phyloP scores from a whole-genome alignment of 1,140 invertebrate species.

The Drosophila kepulauana region DNA sequence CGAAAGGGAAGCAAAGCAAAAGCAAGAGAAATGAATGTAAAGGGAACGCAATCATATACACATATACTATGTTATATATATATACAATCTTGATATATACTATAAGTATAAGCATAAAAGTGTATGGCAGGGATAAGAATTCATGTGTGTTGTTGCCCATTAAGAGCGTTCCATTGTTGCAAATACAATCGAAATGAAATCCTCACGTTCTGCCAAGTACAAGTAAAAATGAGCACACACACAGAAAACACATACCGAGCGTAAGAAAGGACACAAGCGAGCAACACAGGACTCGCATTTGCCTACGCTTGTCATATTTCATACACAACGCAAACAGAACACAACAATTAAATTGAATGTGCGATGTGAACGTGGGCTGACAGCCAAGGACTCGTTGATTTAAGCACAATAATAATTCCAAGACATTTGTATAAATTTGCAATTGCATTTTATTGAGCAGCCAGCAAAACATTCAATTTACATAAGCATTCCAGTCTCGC shows the following conservation, averaged over 20 bases:
- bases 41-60: conserved; percentile 11
- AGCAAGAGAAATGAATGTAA: neutral
- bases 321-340: conserved; percentile 50
- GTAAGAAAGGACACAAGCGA: conserved; percentile 42
- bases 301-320: conserved; percentile 67
- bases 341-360: conserved; percentile 78
- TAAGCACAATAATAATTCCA: conserved; percentile 71
- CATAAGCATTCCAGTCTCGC: conserved; percentile 44
- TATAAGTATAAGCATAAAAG: conserved; percentile 25
- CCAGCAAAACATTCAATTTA: conserved; percentile 65
- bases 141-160: conserved; percentile 39
- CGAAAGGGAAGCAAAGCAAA: conserved; percentile 7
- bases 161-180: conserved; percentile 48
- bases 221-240: conserved; percentile 70
- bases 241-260: conserved; percentile 51
- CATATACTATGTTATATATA: conserved; percentile 1
- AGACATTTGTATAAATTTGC: conserved; percentile 81
- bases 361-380: conserved; percentile 52
- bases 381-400: conserved; percentile 39
- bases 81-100: neutral
- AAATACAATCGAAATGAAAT: conserved; percentile 64
- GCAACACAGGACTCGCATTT: conserved; percentile 40
- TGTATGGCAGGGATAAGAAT: conserved; percentile 34
- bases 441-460: conserved; percentile 77
- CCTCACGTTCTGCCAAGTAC: conserved; percentile 44